Percentiles rank a stretch among this genome's conserved stretches.
Conservation (phyloP, 2,797 vertebrate genomes). For the Halcyon smyrnensis region DNA sequence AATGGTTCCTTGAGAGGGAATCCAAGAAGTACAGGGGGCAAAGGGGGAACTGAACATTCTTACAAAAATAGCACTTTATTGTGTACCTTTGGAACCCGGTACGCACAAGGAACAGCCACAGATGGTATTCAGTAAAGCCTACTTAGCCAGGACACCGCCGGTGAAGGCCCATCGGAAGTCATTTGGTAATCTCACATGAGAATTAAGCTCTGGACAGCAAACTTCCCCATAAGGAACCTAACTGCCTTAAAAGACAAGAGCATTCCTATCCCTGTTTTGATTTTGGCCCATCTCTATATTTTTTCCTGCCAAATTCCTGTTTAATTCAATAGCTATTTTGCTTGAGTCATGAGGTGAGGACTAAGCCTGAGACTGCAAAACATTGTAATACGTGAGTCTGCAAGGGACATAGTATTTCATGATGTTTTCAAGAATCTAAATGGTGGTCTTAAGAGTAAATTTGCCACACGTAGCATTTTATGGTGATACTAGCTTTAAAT, state of each 20-base stretch:
- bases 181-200: not conserved
- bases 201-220: slow-evolving; percentile 8
- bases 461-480: not conserved
- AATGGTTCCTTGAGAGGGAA: not conserved
- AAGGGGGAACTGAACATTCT: not conserved
- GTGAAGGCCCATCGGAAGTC: slow-evolving; percentile 7
- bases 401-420: not conserved
- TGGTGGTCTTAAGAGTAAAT: not conserved
- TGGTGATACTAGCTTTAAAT: not conserved
- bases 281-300: not conserved
- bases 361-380: not conserved
- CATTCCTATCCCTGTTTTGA: not conserved
- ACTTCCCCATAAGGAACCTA: not conserved
- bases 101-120: not conserved
- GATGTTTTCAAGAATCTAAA: not conserved
- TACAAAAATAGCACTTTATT: not conserved
- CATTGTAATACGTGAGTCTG: not conserved
- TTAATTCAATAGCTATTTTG: not conserved
- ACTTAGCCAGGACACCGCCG: not conserved
- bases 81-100: not conserved
- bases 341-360: not conserved
- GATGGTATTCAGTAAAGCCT: slow-evolving; percentile 44
- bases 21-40: not conserved
- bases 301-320: not conserved
- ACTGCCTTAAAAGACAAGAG: not conserved